Conservation (phyloP, 1,140 invertebrate genomes). For the Lucilia sericata region DNA sequence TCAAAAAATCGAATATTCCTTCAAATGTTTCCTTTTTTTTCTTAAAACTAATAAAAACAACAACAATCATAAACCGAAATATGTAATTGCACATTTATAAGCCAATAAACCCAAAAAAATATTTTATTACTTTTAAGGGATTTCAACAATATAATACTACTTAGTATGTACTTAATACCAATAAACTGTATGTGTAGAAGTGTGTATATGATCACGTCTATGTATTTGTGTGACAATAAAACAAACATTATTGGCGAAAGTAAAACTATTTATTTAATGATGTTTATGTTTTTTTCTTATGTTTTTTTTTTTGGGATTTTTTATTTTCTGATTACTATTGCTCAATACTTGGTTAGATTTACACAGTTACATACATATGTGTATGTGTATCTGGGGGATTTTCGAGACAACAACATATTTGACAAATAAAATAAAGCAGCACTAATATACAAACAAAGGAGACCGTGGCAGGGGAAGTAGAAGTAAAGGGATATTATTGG, state of each 20-base stretch:
- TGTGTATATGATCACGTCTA: background rate
- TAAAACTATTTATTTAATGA: conserved; percentile 34
- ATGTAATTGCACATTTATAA: background rate
- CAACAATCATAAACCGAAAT: background rate
- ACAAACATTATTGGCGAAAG: background rate
- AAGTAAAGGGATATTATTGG: background rate
- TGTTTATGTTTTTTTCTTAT: background rate
- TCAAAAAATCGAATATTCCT: too few relatives aligned
- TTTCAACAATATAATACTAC: background rate
- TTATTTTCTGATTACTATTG: background rate
- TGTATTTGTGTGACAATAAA: conserved; percentile 20
- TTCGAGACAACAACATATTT: background rate
- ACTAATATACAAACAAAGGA: background rate
- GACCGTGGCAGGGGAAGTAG: too few relatives aligned
- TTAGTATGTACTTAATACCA: background rate
- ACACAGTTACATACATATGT: background rate
- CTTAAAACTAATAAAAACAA: too few relatives aligned
- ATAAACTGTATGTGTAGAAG: background rate
- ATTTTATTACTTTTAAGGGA: background rate
- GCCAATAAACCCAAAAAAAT: background rate
- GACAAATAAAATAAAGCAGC: background rate
- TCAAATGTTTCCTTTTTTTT: too few relatives aligned
- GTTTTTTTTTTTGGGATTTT: too few relatives aligned
- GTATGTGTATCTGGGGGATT: background rate
- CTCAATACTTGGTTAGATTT: background rate